Conservation (phyloP, 2,888 invertebrate genomes). For the Drosophila mercatorum region DNA sequence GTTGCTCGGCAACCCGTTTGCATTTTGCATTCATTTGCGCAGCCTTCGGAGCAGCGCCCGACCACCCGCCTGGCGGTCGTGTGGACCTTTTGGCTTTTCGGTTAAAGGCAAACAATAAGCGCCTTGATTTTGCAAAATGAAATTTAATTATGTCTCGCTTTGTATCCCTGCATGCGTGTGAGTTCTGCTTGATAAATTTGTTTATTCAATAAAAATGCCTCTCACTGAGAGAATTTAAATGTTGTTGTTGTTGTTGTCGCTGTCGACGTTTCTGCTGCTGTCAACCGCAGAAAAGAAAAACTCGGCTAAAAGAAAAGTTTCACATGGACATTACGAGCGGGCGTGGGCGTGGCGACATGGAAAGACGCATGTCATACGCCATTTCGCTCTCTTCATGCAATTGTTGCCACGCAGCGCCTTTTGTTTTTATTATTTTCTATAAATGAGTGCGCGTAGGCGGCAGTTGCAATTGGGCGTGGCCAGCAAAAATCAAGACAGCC, state of each 20-base stretch:
- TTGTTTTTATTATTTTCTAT: constrained; percentile 52
- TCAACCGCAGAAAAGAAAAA: constrained; percentile 61
- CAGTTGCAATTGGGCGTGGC: constrained; percentile 56
- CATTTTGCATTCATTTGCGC: constrained; percentile 41
- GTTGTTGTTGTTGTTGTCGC: constrained; percentile 42
- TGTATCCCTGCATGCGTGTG: constrained; percentile 30
- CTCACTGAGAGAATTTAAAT: constrained; percentile 54
- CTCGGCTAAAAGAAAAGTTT: constrained; percentile 65
- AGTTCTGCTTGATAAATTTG: constrained; percentile 62
- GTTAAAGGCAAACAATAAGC: constrained; percentile 64
- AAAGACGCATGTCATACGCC: constrained; percentile 63
- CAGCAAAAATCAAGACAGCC: constrained; percentile 52
- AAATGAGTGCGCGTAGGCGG: constrained; percentile 33
- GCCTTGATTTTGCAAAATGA: constrained; percentile 71
- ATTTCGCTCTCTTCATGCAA: constrained; percentile 54
- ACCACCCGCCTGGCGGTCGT: neutral
- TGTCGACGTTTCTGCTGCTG: constrained; percentile 38
- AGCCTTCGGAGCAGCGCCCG: neutral
- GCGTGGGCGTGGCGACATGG: neutral
- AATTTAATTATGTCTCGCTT: constrained; percentile 70
- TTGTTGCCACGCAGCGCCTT: constrained; percentile 26
- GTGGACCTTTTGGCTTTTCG: constrained; percentile 39
- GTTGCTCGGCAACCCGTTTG: constrained; percentile 56
- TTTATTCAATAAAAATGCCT: constrained; percentile 69
- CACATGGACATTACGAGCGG: constrained; percentile 47